A percentile compares a stretch with the other conserved stretches of the same genome.
Evolutionary conservation across 1,140 invertebrate genomes (phyloP).

Genomic region (Zaprionus lachaisei): DNA sequence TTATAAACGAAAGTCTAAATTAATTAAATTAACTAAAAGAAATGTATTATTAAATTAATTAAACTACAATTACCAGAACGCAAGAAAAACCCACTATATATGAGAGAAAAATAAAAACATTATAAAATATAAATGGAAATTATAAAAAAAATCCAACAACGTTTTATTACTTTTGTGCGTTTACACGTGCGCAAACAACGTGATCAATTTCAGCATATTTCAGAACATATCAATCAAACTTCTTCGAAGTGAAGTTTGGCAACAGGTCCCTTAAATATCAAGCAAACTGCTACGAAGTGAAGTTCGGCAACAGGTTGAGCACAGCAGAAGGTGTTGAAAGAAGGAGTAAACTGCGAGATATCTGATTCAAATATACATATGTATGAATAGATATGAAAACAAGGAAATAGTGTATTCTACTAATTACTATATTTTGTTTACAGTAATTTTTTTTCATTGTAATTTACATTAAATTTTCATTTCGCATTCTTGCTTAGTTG

Average conservation of each 20-base stretch:
- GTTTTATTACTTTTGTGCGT: slow-evolving; percentile 1
- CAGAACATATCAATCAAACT: not conserved
- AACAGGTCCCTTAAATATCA: no score
- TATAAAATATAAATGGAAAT: slow-evolving; percentile 65
- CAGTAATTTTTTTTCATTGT: not conserved
- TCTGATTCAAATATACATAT: not conserved
- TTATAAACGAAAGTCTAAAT: slow-evolving; percentile 72
- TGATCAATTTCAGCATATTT: not conserved
- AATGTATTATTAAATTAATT: slow-evolving; percentile 83
- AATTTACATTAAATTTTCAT: not conserved
- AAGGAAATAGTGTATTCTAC: not conserved
- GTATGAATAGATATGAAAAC: not conserved
- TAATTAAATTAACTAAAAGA: slow-evolving; percentile 81
- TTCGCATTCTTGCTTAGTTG: not conserved
- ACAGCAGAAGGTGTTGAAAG: no score
- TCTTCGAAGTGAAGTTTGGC: not conserved
- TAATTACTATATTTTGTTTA: not conserved
- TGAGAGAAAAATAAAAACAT: slow-evolving; percentile 56
- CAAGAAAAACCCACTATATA: slow-evolving; percentile 50
- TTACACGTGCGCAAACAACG: not conserved
- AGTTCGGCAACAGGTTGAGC: not conserved
- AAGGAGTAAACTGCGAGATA: not conserved
- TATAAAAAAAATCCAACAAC: slow-evolving; percentile 25
- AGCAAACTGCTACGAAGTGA: not conserved
- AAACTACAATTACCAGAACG: slow-evolving; percentile 67